These are phyloP conservation scores for Acromyrmex charruanus DNA, from an alignment of 1,140 invertebrate species.

Conservation along the genomic window DNA sequence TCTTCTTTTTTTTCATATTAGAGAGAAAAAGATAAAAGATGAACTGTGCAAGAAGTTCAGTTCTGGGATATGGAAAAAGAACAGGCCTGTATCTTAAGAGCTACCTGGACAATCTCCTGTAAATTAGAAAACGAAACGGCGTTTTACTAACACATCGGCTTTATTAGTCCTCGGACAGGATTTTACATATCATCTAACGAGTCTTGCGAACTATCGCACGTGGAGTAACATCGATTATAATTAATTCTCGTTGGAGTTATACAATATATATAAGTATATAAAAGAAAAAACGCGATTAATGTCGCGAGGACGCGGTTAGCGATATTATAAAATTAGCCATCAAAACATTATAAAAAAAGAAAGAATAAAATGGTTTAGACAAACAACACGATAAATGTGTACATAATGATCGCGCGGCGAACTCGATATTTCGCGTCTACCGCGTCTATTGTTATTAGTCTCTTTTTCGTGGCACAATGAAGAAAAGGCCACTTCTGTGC, in stretches of 20 bases:
- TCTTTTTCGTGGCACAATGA: slow-evolving; percentile 3
- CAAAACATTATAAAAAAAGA: slow-evolving; percentile 5
- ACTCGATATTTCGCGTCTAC: background rate
- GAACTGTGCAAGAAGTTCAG: too few species aligned
- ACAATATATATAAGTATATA: background rate
- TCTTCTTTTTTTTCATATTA: too few species aligned
- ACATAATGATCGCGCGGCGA: background rate
- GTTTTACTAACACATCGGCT: slow-evolving; percentile 40
- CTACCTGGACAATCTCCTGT: too few species aligned
- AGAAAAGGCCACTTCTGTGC: background rate
- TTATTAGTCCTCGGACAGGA: slow-evolving; percentile 49
- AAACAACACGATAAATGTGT: background rate
- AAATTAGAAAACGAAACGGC: background rate
- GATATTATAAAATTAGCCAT: slow-evolving; percentile 8
- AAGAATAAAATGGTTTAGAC: slow-evolving; percentile 17
- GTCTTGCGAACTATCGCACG: slow-evolving; percentile 18
- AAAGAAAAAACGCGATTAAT: slow-evolving; percentile 33
- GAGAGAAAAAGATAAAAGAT: too few species aligned
- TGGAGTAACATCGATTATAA: slow-evolving; percentile 20
- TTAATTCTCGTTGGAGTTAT: slow-evolving; percentile 34
- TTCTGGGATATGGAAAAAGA: too few species aligned
- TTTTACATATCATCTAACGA: slow-evolving; percentile 13
- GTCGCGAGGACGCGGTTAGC: background rate
- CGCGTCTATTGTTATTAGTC: slow-evolving; percentile 17
- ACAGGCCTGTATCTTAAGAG: too few species aligned